Conservation (phyloP, 2,113 vertebrate genomes). For the Tricholaema leucomelas region DNA sequence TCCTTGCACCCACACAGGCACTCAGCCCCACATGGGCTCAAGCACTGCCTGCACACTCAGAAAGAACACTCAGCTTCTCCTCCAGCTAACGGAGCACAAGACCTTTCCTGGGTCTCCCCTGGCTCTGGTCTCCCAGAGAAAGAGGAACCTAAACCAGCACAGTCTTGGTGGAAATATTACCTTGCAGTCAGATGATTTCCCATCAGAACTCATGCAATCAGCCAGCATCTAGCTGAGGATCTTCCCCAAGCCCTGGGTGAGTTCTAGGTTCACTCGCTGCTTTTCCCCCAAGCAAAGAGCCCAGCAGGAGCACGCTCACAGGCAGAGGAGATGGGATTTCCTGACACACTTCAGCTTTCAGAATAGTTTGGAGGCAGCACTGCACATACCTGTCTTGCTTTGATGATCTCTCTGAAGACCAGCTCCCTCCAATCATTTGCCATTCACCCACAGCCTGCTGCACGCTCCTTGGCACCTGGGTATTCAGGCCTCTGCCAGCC, state of each 20-base stretch:
- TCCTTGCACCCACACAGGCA: background rate
- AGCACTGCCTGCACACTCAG: fast-evolving
- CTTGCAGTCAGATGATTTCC: fast-evolving
- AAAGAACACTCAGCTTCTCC: background rate
- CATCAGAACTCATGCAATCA: fast-evolving
- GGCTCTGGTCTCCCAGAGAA: background rate
- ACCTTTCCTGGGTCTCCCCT: background rate
- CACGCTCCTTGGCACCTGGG: background rate
- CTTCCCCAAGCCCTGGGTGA: background rate
- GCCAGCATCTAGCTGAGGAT: background rate
- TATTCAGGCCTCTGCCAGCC: background rate
- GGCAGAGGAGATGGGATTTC: background rate
- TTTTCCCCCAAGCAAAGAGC: background rate
- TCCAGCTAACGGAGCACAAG: background rate
- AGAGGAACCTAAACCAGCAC: fast-evolving
- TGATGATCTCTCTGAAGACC: background rate
- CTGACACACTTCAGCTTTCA: background rate
- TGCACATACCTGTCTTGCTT: background rate
- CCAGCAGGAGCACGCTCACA: fast-evolving
- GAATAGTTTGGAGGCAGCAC: background rate
- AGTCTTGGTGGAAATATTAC: background rate
- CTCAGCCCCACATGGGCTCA: background rate
- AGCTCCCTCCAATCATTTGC: background rate
- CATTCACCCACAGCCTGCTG: background rate
- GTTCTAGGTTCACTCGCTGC: background rate